Evolutionary conservation across 2,113 vertebrate genomes (phyloP).

Genomic region (Rynchops niger): DNA sequence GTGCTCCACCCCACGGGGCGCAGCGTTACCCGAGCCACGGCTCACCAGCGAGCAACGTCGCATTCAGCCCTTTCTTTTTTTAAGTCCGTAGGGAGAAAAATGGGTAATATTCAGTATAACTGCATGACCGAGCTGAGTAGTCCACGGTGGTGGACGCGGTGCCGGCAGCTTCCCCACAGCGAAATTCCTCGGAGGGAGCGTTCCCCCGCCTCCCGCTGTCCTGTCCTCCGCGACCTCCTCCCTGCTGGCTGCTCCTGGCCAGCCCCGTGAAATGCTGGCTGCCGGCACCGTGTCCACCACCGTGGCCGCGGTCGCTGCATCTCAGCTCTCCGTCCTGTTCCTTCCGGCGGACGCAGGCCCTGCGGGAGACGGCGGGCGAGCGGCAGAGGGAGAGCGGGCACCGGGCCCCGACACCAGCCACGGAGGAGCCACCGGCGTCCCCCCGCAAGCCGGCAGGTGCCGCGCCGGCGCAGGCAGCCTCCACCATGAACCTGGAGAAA

Average conservation of each 20-base stretch:
- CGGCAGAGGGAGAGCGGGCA: not conserved
- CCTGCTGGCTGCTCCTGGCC: not conserved
- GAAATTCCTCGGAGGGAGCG: not conserved
- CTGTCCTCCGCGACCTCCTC: not conserved
- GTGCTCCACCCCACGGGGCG: not conserved
- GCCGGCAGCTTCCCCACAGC: not conserved
- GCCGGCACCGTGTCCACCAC: not conserved
- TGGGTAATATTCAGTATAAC: not conserved
- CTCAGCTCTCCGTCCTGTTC: not conserved
- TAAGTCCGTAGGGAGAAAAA: not conserved
- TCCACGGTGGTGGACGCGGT: no score
- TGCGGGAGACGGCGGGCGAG: conserved; percentile 76
- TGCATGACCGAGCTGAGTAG: not conserved
- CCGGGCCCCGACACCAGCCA: not conserved
- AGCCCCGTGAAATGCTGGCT: fast-evolving
- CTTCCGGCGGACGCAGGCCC: conserved; percentile 69
- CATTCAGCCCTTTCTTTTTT: not conserved
- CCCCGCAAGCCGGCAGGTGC: not conserved
- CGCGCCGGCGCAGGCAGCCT: not conserved
- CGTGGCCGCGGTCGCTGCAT: fast-evolving
- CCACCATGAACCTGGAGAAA: conserved; percentile 72
- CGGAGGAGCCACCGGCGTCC: not conserved
- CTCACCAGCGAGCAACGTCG: not conserved
- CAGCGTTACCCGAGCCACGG: not conserved
- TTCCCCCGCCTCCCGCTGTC: not conserved